Percentiles rank a stretch among this genome's conserved stretches.
Conservation (phyloP, 2,113 vertebrate species). For the Tachuris rubrigastra region DNA sequence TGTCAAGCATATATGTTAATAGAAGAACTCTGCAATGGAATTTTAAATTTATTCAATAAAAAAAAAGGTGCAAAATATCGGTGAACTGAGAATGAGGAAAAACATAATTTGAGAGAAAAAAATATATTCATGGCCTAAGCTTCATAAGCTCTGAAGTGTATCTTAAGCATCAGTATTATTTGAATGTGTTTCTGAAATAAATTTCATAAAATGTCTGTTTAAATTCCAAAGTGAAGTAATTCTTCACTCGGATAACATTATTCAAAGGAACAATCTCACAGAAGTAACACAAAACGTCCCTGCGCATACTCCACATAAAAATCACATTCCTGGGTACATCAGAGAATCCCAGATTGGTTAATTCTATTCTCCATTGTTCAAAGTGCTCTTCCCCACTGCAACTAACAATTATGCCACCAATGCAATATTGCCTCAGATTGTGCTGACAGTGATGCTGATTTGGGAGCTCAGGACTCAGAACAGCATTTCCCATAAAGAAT, state of each 20-base stretch:
- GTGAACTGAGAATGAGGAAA: background rate
- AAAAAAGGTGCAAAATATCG: background rate
- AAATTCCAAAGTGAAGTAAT: background rate
- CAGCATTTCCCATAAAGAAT: background rate
- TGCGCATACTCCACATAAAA: background rate
- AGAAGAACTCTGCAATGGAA: background rate
- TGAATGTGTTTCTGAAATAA: background rate
- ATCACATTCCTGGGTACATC: background rate
- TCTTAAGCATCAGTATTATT: background rate
- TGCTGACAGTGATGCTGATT: background rate
- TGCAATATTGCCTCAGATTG: background rate
- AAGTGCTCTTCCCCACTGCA: background rate
- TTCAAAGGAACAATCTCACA: background rate
- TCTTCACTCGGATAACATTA: background rate
- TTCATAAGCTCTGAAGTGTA: background rate
- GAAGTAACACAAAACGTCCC: background rate
- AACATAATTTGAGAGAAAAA: background rate
- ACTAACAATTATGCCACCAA: background rate
- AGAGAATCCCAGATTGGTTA: background rate
- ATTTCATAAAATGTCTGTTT: background rate
- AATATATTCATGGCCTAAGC: background rate
- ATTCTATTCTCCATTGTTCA: background rate
- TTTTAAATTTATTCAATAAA: background rate
- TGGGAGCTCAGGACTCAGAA: background rate
- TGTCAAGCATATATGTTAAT: background rate